Evolutionary conservation across 2,113 vertebrate genomes (phyloP).

Genomic region (Nasalis larvatus): DNA sequence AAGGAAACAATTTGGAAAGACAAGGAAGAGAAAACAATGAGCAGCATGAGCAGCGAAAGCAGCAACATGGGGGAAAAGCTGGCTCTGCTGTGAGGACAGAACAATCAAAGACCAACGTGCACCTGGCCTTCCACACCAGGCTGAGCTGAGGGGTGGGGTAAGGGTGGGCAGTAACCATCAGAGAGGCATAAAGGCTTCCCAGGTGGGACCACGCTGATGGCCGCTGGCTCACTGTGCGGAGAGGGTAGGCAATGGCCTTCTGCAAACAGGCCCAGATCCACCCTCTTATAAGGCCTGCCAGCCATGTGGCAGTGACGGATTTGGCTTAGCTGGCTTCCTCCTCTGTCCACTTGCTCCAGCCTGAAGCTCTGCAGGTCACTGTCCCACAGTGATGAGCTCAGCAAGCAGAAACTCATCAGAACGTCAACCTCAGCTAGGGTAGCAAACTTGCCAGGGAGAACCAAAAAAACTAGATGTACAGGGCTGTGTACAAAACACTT

Average conservation of each 20-base stretch:
- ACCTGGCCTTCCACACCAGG: neutral
- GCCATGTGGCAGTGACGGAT: neutral
- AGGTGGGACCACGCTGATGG: neutral
- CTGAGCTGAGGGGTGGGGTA: neutral
- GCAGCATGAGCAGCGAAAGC: constrained; percentile 32
- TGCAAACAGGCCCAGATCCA: neutral
- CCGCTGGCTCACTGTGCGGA: neutral
- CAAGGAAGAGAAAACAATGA: constrained; percentile 33
- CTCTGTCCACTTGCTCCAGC: neutral
- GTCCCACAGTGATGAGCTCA: neutral
- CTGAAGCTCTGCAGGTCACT: neutral
- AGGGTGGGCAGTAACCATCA: neutral
- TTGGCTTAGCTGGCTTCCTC: neutral
- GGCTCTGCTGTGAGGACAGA: neutral
- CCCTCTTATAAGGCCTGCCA: neutral
- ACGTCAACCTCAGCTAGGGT: neutral
- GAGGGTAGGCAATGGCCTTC: neutral
- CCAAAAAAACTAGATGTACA: neutral
- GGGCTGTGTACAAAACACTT: neutral
- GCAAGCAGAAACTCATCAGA: neutral
- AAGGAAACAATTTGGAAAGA: constrained; percentile 55
- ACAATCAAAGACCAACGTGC: rapidly evolving
- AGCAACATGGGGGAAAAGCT: neutral
- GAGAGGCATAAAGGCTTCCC: neutral
- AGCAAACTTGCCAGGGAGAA: neutral